Conservation (phyloP, 2,888 invertebrate species). For the Protophormia terraenovae region DNA sequence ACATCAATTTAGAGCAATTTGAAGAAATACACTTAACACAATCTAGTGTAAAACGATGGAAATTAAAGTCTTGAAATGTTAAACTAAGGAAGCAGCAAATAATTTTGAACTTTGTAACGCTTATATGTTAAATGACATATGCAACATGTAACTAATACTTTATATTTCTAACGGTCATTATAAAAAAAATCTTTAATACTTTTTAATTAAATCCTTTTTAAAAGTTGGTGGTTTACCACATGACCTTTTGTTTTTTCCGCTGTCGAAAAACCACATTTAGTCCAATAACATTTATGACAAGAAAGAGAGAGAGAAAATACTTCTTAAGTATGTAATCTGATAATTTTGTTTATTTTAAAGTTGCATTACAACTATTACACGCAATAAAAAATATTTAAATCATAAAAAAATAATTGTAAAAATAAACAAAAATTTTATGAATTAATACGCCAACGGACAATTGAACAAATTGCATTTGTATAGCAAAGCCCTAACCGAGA, state of each 20-base stretch:
- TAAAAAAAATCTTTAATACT: background rate
- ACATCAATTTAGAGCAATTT: no score
- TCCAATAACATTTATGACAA: slow-evolving; percentile 9
- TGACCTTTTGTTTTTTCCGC: slow-evolving; percentile 4
- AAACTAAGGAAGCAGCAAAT: no score
- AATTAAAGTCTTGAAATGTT: no score
- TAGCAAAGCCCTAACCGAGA: background rate
- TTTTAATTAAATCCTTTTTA: background rate
- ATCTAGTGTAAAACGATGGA: no score
- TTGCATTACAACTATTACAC: slow-evolving; percentile 51
- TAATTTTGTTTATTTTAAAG: slow-evolving; percentile 60
- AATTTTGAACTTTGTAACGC: no score
- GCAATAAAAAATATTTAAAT: slow-evolving; percentile 5
- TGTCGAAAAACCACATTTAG: slow-evolving; percentile 15
- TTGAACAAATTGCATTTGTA: slow-evolving; percentile 47
- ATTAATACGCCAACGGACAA: slow-evolving; percentile 50
- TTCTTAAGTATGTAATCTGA: slow-evolving; percentile 61
- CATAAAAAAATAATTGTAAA: slow-evolving; percentile 37
- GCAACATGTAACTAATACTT: background rate
- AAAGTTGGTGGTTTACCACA: slow-evolving; percentile 21
- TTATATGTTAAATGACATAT: no score
- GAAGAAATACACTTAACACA: no score
- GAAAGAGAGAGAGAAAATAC: no score
- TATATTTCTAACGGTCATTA: background rate
- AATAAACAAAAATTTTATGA: slow-evolving; percentile 60